Conservation (phyloP, 1,140 invertebrate genomes). For the Drosophila santomea region DNA sequence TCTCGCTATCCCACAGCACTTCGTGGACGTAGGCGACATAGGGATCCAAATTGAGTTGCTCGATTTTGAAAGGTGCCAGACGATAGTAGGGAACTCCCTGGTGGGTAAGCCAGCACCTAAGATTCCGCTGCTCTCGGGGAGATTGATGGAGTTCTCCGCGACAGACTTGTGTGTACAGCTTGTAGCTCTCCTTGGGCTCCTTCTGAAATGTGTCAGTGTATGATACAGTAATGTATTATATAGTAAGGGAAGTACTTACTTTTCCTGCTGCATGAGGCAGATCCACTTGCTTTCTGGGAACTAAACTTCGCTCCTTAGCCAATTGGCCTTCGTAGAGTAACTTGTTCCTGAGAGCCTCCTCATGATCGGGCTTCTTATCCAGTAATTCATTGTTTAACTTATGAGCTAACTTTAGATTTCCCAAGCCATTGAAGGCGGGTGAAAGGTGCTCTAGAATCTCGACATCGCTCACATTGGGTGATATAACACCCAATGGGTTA, state of each 20-base stretch:
- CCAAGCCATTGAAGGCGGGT: constrained; percentile 21
- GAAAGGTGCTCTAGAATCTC: constrained; percentile 46
- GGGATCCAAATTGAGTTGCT: constrained; percentile 93
- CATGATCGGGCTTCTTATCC: constrained; percentile 29
- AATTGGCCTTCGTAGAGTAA: constrained; percentile 24
- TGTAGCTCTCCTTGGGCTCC: constrained; percentile 20
- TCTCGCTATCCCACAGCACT: constrained; percentile 83
- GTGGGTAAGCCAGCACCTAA: constrained; percentile 90
- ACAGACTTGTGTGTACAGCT: constrained; percentile 93
- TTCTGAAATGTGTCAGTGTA: not conserved
- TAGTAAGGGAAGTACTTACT: not conserved
- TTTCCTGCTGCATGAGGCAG: not conserved
- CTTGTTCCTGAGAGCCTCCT: constrained; percentile 34
- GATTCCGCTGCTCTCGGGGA: constrained; percentile 36
- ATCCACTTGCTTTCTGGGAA: not conserved
- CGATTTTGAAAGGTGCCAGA: constrained; percentile 95
- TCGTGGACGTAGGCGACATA: constrained; percentile 95
- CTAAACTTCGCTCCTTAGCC: constrained; percentile 10
- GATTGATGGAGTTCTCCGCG: constrained; percentile 88
- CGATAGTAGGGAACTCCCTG: constrained; percentile 90
- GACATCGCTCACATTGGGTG: constrained; percentile 30
- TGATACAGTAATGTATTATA: not conserved
- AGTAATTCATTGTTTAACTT: constrained; percentile 59
- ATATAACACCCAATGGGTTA: not conserved
- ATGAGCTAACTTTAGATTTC: constrained; percentile 59